Evolutionary conservation across 2,797 vertebrate species (phyloP).

Genomic region (Neoniphon sammara): DNA sequence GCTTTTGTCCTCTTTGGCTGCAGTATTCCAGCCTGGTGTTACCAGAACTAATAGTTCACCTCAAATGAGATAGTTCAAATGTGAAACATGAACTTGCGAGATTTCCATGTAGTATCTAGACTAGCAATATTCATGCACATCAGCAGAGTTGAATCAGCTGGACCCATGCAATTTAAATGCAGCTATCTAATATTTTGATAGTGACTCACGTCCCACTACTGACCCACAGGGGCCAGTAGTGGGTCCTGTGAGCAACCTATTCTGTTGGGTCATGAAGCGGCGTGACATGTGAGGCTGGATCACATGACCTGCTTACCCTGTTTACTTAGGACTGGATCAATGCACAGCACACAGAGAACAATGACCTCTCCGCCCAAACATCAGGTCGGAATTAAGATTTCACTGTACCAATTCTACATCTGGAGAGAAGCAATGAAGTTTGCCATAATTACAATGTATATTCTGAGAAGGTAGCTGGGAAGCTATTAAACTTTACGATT

Average conservation of each 20-base stretch:
- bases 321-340: conserved; percentile 40
- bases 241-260: conserved; percentile 42
- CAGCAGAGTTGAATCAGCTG: conserved; percentile 20
- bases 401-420: neutral
- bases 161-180: conserved; percentile 3
- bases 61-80: too few species aligned
- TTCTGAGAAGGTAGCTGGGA: too few species aligned
- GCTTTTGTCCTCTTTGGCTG: neutral
- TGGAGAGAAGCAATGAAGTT: neutral
- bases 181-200: conserved; percentile 25
- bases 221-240: too few species aligned
- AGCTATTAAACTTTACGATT: too few species aligned
- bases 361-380: neutral
- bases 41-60: too few species aligned
- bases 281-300: conserved; percentile 56
- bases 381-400: neutral
- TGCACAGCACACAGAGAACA: conserved; percentile 19
- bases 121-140: conserved; percentile 1
- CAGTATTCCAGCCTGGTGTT: too few species aligned
- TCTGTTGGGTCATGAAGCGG: conserved; percentile 40
- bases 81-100: too few species aligned
- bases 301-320: conserved; percentile 35
- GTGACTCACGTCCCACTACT: conserved; percentile 7
- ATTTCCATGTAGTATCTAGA: too few species aligned
- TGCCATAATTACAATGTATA: neutral